Evolutionary conservation across 2,797 vertebrate genomes (phyloP), one percentile per base, ranked within the genome.

Genomic region (Syndactyla subalaris): DNA sequence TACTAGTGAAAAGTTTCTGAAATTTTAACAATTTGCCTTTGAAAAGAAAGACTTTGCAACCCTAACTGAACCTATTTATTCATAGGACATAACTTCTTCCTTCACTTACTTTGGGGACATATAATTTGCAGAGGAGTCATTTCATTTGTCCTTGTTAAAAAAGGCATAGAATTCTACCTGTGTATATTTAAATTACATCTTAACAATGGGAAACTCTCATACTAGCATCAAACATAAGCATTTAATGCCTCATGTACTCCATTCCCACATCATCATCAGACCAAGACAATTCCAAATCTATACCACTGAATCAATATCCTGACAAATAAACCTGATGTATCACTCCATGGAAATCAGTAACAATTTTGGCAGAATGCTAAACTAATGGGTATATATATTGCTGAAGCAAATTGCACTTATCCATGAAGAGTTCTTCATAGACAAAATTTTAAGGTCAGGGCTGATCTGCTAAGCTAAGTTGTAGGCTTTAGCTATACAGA

Each of bases 11-110:
- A 73, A 57, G 36, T 71, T 93, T 58, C 68, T 65, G 24, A 49
- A 58, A 58, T n/a, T 71, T 74, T 88, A 61, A 87, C 34, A 87
- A 85, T 85, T 38, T 88, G n/a, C 62, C 68, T 65, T 90, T 65
- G 80, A 88, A 92, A 58, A 59, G 21, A 85, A 84, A 67, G 14
- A 92, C 51, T 94, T 91, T 29, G 46, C 79, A 96, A 88, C 65
- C 43, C 92, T 82, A 55, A 85, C 22, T 95, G 93, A 97, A 92
- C 27, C 52, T 97, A 95, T 93, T 96, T 97, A 97, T 97, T 95
- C 43, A 83, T 61, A 85, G 85, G 96, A 92, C 32, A 93, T 77
- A 94, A 95, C 68, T 97, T 81, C 54, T 80, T 88, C 72, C 71
- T 93, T 93, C 85, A 68, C 67, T 95, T 96, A 96, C 91, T 94